These are phyloP conservation scores for Melanaphis sacchari DNA, from an alignment of 1,140 invertebrate genomes.

Conservation along the genomic window DNA sequence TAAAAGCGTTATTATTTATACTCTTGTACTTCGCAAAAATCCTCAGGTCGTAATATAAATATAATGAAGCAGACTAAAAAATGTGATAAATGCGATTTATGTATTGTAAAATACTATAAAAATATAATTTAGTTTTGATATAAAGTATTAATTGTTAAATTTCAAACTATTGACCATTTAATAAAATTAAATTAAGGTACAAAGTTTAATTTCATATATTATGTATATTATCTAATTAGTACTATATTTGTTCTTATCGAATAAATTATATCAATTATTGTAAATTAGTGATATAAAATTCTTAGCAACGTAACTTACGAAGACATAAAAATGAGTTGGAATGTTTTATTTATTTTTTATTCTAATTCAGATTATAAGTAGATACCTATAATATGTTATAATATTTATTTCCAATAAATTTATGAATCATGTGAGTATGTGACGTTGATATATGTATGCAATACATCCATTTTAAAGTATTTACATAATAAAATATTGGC, in stretches of 20 bases:
- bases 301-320: not conserved
- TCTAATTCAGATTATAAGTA: not conserved
- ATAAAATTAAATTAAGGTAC: not conserved
- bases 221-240: not conserved
- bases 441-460: not conserved
- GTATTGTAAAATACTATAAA: not conserved
- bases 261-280: not conserved
- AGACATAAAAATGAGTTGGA: not conserved
- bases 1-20: not conserved
- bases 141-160: not conserved
- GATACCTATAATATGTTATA: not conserved
- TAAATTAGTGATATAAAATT: not conserved
- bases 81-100: not conserved
- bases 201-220: not conserved
- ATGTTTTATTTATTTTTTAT: not conserved
- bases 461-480: too few species aligned
- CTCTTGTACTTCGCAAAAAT: not conserved
- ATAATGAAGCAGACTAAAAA: not conserved
- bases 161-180: not conserved
- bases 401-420: not conserved
- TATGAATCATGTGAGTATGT: not conserved
- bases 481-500: too few species aligned
- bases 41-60: not conserved
- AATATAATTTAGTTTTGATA: not conserved
- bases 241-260: not conserved